Evolutionary conservation across 2,888 invertebrate species (phyloP), one percentile per base, ranked within the genome.

Genomic region (Hemicrepidius hirtus): DNA sequence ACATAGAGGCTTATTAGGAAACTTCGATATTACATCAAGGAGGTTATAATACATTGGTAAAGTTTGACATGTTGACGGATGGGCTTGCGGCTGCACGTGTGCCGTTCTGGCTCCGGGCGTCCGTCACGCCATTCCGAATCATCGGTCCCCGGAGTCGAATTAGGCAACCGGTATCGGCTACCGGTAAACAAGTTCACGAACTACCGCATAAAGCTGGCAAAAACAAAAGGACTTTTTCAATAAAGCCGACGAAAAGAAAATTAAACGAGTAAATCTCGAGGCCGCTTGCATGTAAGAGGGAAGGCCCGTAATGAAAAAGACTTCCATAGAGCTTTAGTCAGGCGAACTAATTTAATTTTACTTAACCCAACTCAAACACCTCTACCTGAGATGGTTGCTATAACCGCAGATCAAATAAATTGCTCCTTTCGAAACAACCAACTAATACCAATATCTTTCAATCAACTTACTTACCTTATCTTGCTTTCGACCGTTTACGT

Each of bases 41-140:
- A 78, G 77, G 78, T 55, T 78, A 80, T 83, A 82, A 84, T 81
- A 82, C 83, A 83, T 84, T 82, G 84, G 83, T 77, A 83, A 84
- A 84, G 83, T 84, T 84, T 83, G 83, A 82, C 82, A 82, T 79
- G 79, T 81, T 84, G 83, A 84, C 83, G 82, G 82, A 83, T 83
- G 82, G 81, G 79, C 76, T 78, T 74, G 76, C 66, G 75, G 76
- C 71, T 76, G 76, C 80, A 81, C 80, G 79, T 82, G 81, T 60
- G 57, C 37, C n/a, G 20, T 20, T 18, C 20, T 20, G 57, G 37
- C 37, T 21, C 37, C 57, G 21, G 73, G 69, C 66, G 74, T 75
- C 70, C 73, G 75, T 76, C 75, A 74, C 75, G 74, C 59, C 67
- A 70, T 64, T 70, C 60, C 72, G 73, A 71, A 74, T 78, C 77